Base-by-base conservation (phyloP, 2,888 invertebrate genomes). In the Caradrina clavipalpis region DNA sequence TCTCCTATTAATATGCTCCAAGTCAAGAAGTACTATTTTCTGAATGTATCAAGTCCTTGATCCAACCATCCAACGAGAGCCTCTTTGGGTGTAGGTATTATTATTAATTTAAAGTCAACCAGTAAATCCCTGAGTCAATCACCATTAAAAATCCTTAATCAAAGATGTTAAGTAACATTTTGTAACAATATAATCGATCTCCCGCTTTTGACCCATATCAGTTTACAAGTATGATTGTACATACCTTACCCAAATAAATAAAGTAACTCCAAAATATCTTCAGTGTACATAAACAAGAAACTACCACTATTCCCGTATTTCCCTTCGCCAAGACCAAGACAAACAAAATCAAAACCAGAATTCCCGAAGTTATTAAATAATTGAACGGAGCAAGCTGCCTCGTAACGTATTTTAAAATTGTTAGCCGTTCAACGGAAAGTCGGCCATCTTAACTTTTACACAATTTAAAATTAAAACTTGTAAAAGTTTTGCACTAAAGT, bases 401-500 rank as follows among this genome's bases (percentile, higher is more conserved):
- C 39, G 51, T 21, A 39, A 42, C 59, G 55, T 53, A 69, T 74
- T 74, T 68, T 63, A 63, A 74, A 63, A 63, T 53, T 39, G 59
- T 74, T 54, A 35, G 13, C 49, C 21, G 62, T 57, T 71, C 26
- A 50, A 35, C 69, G 50, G 50, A 62, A 59, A 35, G 15, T 66
- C 49, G 45, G 47, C 77, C 55, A 54, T 66, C 51, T 54, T 53
- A 66, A 56, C 39, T 67, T 77, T 66, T 50, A 63, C 17, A 71
- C 66, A 77, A 76, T 71, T 77, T 77, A 57, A 57, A 77, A 70
- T 76, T 50, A 50, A 35, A 53, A 57, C 59, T 70, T 67, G 19
- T 45, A 22, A 45, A 47, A 45, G 65, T 55, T 54, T 60, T 59
- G 10, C 13, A 60, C 35, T 67, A 60, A 71, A 56, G 59, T 63